Evolutionary conservation across 2,888 invertebrate species (phyloP), one percentile per base, ranked within the genome.

Genomic region (Ephialtes manifestator): DNA sequence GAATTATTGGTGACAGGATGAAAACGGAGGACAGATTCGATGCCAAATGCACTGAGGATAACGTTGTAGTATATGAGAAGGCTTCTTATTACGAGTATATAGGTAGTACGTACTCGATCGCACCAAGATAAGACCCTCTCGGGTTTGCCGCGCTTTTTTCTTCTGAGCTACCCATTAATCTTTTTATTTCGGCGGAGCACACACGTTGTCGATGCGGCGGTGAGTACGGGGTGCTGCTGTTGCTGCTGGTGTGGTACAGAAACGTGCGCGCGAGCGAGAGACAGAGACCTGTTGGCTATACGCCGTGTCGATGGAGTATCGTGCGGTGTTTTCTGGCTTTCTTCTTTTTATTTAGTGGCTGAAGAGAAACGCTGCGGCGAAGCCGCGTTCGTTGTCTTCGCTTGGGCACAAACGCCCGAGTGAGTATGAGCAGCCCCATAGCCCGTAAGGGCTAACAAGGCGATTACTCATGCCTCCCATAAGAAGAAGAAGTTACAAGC

Each of bases 381-480:
- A 13, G 65, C 65, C 39, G 58, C 81, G 81, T 79, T 83, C 81
- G 84, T 83, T 83, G 80, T 81, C 79, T 70, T 70, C 67, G 48
- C 75, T 68, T 55, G 60, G 31, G 71, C 60, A 48, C 83, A 65
- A 35, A 20, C 67, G 51, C 67, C 67, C 70, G 87, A 87, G 90
- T 87, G 89, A 89, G 90, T 90, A 92, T 89, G 90, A 91, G 85
- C 67, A 63, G 46, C 85, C 79, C 82, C 90, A 93, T 91, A 91
- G 91, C 91, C 93, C 93, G 92, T 92, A 93, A 92, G 93, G 92
- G 93, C 93, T 93, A 94, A 94, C 93, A 93, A 94, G 94, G 90
- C 92, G 93, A 94, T 94, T 93, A 94, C 93, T 94, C 94, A 93
- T 93, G 92, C 92, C 91, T 91, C 88, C 92, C 85, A 75, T 75